Evolutionary conservation across 2,888 invertebrate genomes (phyloP).

Genomic region (Chrysolina haemoptera): DNA sequence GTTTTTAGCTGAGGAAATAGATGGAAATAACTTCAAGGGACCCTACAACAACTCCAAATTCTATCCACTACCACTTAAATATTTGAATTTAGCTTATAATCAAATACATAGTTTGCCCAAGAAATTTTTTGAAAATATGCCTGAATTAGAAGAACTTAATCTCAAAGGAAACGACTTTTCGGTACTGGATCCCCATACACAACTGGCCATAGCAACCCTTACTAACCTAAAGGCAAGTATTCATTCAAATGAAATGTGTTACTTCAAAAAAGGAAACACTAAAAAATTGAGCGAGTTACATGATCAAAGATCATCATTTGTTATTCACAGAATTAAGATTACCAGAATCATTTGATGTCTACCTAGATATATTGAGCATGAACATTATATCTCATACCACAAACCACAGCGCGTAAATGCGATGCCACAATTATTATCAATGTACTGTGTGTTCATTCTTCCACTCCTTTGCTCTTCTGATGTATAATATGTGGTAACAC

Average conservation of each 20-base stretch:
- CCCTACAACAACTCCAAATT: conserved; percentile 73
- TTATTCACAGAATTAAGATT: no score
- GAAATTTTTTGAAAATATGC: conserved; percentile 77
- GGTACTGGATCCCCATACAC: conserved; percentile 75
- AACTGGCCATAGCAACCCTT: conserved; percentile 73
- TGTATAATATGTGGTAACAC: no score
- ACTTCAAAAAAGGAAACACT: not conserved
- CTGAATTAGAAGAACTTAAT: conserved; percentile 74
- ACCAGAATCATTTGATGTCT: no score
- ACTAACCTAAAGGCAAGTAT: conserved; percentile 72
- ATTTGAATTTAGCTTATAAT: conserved; percentile 77
- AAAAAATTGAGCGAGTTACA: not conserved
- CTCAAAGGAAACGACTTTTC: conserved; percentile 77
- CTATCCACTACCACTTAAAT: conserved; percentile 74
- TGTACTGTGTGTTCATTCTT: no score
- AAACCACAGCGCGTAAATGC: no score
- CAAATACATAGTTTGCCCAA: conserved; percentile 75
- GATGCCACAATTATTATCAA: no score
- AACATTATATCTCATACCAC: no score
- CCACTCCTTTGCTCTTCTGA: no score
- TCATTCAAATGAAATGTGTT: not conserved
- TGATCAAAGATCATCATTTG: no score
- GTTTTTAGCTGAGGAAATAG: conserved; percentile 74
- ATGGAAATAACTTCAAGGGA: conserved; percentile 79
- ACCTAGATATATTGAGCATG: no score